Evolutionary conservation across 2,113 vertebrate genomes (phyloP).

Genomic region (Anarhynchus alexandrinus): DNA sequence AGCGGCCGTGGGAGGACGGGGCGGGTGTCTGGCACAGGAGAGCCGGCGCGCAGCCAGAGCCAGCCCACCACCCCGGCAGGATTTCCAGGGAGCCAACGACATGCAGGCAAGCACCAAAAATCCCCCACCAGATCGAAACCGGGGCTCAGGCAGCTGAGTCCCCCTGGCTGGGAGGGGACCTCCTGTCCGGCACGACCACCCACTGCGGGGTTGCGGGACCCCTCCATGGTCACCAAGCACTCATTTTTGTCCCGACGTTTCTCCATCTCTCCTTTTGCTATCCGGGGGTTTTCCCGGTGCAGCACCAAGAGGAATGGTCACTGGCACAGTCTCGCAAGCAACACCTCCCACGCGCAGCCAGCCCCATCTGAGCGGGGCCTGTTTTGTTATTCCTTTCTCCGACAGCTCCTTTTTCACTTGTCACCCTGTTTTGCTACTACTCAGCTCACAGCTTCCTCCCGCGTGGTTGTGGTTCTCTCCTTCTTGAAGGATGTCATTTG

Average conservation of each 20-base stretch:
- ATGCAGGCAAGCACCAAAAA: background rate
- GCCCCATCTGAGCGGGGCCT: constrained; percentile 27
- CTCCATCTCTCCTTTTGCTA: background rate
- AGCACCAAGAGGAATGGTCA: background rate
- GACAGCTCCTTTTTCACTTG: constrained; percentile 67
- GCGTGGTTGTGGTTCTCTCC: constrained; percentile 8
- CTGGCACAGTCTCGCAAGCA: constrained; percentile 29
- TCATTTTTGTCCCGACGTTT: rapidly evolving
- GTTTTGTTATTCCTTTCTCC: constrained; percentile 53
- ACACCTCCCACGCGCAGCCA: constrained; percentile 43
- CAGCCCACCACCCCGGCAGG: background rate
- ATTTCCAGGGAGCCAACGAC: background rate
- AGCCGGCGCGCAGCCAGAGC: background rate
- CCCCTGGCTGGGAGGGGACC: background rate
- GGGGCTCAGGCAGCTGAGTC: background rate
- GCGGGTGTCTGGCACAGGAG: background rate
- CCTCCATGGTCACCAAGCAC: rapidly evolving
- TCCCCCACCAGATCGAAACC: background rate
- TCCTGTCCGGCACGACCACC: background rate
- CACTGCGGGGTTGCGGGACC: rapidly evolving
- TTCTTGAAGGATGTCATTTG: constrained; percentile 41
- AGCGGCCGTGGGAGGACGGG: rapidly evolving
- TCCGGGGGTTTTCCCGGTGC: background rate
- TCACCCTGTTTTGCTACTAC: constrained; percentile 67
- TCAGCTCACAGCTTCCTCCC: constrained; percentile 52